Percentiles rank a stretch among this genome's conserved stretches.
These are phyloP conservation scores for Urocyon cinereoargenteus DNA, from an alignment of 2,797 vertebrate species.

Conservation along the genomic window DNA sequence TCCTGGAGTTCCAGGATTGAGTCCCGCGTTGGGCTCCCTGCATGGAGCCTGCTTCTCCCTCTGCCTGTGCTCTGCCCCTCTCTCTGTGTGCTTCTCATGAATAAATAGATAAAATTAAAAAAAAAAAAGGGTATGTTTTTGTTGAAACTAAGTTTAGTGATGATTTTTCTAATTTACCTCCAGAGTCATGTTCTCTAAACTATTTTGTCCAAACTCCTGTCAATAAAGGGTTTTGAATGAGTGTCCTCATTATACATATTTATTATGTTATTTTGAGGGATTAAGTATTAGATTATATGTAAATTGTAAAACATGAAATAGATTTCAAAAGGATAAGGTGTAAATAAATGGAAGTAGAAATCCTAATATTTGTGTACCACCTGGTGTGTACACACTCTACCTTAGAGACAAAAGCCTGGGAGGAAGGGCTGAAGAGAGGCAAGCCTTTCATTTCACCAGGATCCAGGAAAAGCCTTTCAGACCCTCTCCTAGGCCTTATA, in stretches of 20 bases:
- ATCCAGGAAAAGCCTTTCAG: neutral
- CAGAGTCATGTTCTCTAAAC: neutral
- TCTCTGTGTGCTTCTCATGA: no score
- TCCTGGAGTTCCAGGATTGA: no score
- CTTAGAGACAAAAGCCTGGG: neutral
- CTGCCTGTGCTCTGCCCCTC: no score
- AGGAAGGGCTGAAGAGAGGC: neutral
- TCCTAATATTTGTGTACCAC: neutral
- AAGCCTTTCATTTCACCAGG: neutral
- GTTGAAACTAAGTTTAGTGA: neutral
- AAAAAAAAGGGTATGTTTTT: neutral
- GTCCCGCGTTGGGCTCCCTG: no score
- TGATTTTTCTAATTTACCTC: neutral
- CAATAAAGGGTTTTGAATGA: slow-evolving; percentile 7
- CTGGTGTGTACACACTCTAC: neutral
- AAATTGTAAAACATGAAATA: slow-evolving; percentile 17
- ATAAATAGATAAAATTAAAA: no score
- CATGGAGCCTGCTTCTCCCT: no score
- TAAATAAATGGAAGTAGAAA: neutral
- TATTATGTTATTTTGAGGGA: slow-evolving; percentile 23
- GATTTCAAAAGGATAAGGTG: slow-evolving; percentile 5
- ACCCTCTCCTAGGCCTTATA: neutral
- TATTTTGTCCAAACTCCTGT: neutral
- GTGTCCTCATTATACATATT: neutral
- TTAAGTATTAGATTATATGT: slow-evolving; percentile 4